Percentiles rank a stretch among this genome's conserved stretches.
These are phyloP conservation scores for Octopus bimaculoides DNA, from an alignment of 1,140 invertebrate genomes.

Conservation along the genomic window DNA sequence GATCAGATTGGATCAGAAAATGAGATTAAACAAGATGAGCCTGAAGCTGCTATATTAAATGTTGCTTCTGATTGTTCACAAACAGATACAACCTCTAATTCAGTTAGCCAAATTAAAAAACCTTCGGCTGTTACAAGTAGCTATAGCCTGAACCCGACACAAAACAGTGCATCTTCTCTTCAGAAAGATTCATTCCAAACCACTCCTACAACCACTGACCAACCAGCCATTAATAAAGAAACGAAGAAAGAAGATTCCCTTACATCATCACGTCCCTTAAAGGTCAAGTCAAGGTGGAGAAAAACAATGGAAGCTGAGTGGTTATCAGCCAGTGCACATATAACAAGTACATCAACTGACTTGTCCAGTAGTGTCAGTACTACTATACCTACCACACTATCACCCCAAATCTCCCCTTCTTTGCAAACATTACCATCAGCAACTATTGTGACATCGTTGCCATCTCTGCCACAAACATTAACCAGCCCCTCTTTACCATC, in stretches of 20 bases:
- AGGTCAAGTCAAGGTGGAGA: slow-evolving; percentile 83
- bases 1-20: slow-evolving; percentile 20
- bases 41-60: not conserved
- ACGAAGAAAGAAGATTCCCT: slow-evolving; percentile 15
- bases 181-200: not conserved
- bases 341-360: slow-evolving; percentile 21
- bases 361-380: slow-evolving; percentile 5
- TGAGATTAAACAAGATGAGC: slow-evolving; percentile 12
- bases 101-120: not conserved
- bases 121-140: not conserved
- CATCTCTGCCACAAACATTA: not conserved
- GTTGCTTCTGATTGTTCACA: not conserved
- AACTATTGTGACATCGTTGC: not conserved
- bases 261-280: slow-evolving; percentile 66
- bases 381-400: slow-evolving; percentile 15
- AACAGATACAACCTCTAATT: not conserved
- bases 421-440: slow-evolving; percentile 7
- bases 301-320: slow-evolving; percentile 76
- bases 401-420: slow-evolving; percentile 14
- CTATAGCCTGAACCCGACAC: not conserved
- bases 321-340: not conserved
- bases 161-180: not conserved
- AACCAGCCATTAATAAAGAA: not conserved
- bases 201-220: not conserved
- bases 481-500: not conserved